Percentiles rank a stretch among this genome's conserved stretches.
Evolutionary conservation across 2,113 vertebrate genomes (phyloP).

Genomic region (Sebastes schlegelii): DNA sequence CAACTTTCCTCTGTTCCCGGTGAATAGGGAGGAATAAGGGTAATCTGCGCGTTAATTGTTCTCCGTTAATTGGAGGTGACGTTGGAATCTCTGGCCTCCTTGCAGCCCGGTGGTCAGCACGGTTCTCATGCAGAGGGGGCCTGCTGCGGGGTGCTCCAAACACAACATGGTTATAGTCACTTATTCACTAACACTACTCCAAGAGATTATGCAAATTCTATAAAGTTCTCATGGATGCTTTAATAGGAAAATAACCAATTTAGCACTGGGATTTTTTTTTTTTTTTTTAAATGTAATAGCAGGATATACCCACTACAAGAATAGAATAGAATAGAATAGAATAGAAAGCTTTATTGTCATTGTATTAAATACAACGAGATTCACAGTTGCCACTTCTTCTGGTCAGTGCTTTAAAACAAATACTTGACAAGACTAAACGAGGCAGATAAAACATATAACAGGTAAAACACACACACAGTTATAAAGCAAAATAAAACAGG

Average conservation of each 20-base stretch:
- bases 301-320: neutral
- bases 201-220: conserved; percentile 60
- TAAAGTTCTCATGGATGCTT: conserved; percentile 30
- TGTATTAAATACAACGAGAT: no score
- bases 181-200: conserved; percentile 45
- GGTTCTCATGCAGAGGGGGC: conserved; percentile 76
- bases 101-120: conserved; percentile 62
- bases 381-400: no score
- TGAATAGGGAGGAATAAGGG: conserved; percentile 82
- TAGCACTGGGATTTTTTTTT: neutral
- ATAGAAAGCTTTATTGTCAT: no score
- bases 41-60: conserved; percentile 92
- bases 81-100: conserved; percentile 89
- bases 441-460: no score
- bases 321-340: neutral
- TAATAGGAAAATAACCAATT: neutral
- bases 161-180: conserved; percentile 32
- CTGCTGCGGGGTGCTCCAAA: conserved; percentile 54
- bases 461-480: no score
- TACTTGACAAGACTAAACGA: no score
- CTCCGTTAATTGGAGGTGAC: conserved; percentile 94
- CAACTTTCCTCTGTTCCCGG: conserved; percentile 72
- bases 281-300: neutral
- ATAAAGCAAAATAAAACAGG: no score
- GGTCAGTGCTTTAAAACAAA: no score